Evolutionary conservation across 1,140 invertebrate genomes (phyloP).

Genomic region (Bombus terrestris): DNA sequence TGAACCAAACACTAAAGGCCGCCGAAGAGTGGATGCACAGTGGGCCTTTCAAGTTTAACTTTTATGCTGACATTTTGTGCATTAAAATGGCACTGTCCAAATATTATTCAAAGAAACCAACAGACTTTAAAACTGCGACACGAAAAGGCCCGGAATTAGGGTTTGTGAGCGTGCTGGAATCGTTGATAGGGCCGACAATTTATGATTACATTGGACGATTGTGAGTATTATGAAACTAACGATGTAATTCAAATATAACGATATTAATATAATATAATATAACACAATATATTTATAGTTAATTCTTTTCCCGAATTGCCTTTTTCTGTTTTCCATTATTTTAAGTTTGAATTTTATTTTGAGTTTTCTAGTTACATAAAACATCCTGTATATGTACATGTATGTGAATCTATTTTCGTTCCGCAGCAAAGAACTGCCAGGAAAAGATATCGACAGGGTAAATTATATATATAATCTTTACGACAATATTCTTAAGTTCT

Average conservation of each 20-base stretch:
- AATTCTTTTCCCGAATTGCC: neutral
- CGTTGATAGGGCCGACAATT: constrained; percentile 40
- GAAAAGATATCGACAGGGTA: constrained; percentile 54
- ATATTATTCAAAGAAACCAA: constrained; percentile 1
- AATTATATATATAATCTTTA: constrained; percentile 61
- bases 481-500: constrained; percentile 68
- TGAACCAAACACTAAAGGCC: constrained; percentile 31
- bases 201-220: constrained; percentile 37
- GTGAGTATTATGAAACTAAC: constrained; percentile 40
- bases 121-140: constrained; percentile 27
- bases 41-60: constrained; percentile 45
- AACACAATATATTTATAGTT: neutral
- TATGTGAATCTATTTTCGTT: constrained; percentile 15
- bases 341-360: too few relatives aligned
- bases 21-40: constrained; percentile 68
- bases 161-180: constrained; percentile 55
- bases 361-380: too few relatives aligned
- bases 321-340: neutral
- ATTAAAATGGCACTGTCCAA: constrained; percentile 54
- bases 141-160: neutral
- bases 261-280: too few relatives aligned
- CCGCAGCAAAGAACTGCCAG: constrained; percentile 26
- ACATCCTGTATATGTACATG: too few relatives aligned
- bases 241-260: neutral
- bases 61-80: constrained; percentile 58